Conservation (phyloP, 2,888 invertebrate species). For the Invenusta paracnida region DNA sequence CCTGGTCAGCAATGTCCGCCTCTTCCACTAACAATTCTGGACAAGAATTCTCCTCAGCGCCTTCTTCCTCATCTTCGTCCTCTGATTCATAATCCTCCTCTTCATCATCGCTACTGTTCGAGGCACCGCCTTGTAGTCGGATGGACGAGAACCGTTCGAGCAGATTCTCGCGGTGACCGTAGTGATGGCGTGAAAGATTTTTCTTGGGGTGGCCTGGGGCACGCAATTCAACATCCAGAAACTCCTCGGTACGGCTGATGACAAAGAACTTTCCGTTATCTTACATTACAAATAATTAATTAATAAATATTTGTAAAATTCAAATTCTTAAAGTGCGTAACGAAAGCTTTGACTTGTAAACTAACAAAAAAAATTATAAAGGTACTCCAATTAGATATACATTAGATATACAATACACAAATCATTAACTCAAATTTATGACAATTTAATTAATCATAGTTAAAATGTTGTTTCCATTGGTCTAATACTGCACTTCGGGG, state of each 20-base stretch:
- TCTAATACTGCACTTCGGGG: too few relatives aligned
- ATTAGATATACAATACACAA: too few relatives aligned
- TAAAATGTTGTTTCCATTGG: too few relatives aligned
- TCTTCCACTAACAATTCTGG: background rate
- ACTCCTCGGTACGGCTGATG: slow-evolving; percentile 2
- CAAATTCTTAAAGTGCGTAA: too few relatives aligned
- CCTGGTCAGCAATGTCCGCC: background rate
- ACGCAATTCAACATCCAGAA: slow-evolving; percentile 1
- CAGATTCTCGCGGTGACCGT: background rate
- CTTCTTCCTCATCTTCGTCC: background rate
- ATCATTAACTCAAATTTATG: too few relatives aligned
- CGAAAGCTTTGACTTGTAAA: too few relatives aligned
- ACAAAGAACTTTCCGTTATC: too few relatives aligned
- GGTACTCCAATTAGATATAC: too few relatives aligned
- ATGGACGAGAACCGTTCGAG: background rate
- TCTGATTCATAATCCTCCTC: background rate
- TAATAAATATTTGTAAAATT: too few relatives aligned
- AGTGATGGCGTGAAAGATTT: background rate
- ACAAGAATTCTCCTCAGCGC: background rate
- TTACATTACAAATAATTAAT: too few relatives aligned
- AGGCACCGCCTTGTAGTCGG: background rate
- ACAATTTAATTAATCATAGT: too few relatives aligned
- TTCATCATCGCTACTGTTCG: background rate
- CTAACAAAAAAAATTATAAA: too few relatives aligned
- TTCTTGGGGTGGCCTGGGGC: slow-evolving; percentile 1